These are phyloP conservation scores for Tenodera sinensis DNA, from an alignment of 2,888 invertebrate genomes.

Conservation along the genomic window DNA sequence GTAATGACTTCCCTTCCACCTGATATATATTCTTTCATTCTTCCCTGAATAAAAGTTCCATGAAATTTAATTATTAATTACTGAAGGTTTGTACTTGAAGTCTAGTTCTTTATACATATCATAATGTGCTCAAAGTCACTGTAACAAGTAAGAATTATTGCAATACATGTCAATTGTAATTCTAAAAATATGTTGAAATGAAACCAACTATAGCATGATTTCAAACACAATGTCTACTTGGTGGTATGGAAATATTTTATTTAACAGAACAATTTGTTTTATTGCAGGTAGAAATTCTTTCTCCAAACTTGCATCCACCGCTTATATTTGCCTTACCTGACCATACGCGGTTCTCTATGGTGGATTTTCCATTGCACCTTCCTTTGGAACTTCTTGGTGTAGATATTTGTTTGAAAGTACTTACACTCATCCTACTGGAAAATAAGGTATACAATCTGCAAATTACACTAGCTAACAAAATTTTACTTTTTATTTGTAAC, in stretches of 20 bases:
- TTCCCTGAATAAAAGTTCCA: neutral
- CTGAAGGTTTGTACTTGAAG: neutral
- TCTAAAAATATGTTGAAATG: no score
- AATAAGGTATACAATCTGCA: constrained; percentile 76
- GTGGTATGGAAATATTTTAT: no score
- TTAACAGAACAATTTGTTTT: neutral
- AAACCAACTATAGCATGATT: no score
- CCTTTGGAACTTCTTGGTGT: constrained; percentile 96
- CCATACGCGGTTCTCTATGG: constrained; percentile 92
- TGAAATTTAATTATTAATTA: neutral
- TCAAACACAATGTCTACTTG: no score
- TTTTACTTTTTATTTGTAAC: no score
- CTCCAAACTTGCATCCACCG: constrained; percentile 73
- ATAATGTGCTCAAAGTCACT: no score
- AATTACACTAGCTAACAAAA: no score
- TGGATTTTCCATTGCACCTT: constrained; percentile 97
- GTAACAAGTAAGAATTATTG: no score
- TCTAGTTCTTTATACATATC: no score
- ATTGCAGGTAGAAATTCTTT: constrained; percentile 75
- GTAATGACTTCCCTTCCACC: no score
- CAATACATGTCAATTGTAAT: no score
- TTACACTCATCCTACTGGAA: constrained; percentile 93
- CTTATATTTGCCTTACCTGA: constrained; percentile 94
- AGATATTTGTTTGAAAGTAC: constrained; percentile 93
- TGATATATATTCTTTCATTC: neutral